Percentiles rank a stretch among this genome's conserved stretches.
These are phyloP conservation scores for Idaea aversata DNA, from an alignment of 2,888 invertebrate species.

Conservation along the genomic window DNA sequence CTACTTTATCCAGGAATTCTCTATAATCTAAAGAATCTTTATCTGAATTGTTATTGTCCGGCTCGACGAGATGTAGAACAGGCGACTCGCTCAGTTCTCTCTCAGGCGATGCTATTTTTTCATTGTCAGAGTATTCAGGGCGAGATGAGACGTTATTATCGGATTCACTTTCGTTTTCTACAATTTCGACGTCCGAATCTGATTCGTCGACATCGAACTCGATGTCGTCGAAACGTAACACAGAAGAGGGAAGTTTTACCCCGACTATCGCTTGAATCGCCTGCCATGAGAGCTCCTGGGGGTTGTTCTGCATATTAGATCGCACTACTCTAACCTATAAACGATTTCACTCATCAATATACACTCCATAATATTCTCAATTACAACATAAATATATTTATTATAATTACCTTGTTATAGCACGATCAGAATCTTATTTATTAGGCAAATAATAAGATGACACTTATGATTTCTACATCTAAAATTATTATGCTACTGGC, in stretches of 20 bases:
- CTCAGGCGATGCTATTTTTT: conserved; percentile 67
- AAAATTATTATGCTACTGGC: conserved; percentile 75
- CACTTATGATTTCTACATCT: conserved; percentile 78
- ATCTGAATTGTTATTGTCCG: conserved; percentile 70
- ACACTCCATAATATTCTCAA: conserved; percentile 35
- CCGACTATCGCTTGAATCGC: conserved; percentile 80
- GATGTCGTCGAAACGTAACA: conserved; percentile 77
- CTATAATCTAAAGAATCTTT: conserved; percentile 66
- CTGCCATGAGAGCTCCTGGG: conserved; percentile 81
- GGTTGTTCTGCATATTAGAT: conserved; percentile 81
- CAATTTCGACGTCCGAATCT: conserved; percentile 77
- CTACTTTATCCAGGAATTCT: conserved; percentile 65
- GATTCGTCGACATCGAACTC: conserved; percentile 76
- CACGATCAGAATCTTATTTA: conserved; percentile 54
- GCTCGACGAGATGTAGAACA: conserved; percentile 71
- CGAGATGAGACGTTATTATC: conserved; percentile 73
- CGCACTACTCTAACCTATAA: conserved; percentile 80
- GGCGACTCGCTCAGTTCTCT: conserved; percentile 72
- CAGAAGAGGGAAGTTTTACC: conserved; percentile 77
- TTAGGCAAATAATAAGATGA: conserved; percentile 60
- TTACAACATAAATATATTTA: conserved; percentile 30
- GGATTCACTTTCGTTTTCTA: conserved; percentile 77
- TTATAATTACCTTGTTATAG: conserved; percentile 66
- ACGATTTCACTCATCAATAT: conserved; percentile 71
- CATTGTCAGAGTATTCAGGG: conserved; percentile 73